A percentile compares a stretch with the other conserved stretches of the same genome.
Evolutionary conservation across 2,797 vertebrate species (phyloP).

Genomic region (Lates japonicus): DNA sequence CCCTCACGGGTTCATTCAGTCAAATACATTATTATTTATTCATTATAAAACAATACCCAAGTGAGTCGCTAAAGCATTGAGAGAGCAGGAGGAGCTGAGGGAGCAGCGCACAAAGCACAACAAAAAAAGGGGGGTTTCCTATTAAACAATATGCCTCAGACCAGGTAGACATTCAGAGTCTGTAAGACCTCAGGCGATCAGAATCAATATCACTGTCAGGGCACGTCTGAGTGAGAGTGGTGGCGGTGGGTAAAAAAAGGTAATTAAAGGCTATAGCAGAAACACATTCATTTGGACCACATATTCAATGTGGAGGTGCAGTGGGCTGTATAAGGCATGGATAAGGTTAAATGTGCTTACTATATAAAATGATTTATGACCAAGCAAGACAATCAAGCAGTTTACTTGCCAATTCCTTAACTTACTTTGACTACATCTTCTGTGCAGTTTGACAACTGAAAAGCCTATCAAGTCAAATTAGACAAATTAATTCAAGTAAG

Average conservation of each 20-base stretch:
- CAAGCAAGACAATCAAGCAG: conserved; percentile 29
- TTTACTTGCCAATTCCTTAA: conserved; percentile 29
- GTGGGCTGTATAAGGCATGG: conserved; percentile 73
- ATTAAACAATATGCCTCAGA: conserved; percentile 36
- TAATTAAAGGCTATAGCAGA: conserved; percentile 49
- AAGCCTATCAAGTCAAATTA: conserved; percentile 40
- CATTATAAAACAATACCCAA: conserved; percentile 72
- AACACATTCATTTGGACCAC: conserved; percentile 75
- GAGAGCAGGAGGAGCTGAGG: conserved; percentile 71
- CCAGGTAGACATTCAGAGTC: conserved; percentile 55
- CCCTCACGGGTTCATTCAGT: conserved; percentile 82
- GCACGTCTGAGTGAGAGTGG: conserved; percentile 1
- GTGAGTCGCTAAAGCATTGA: conserved; percentile 77
- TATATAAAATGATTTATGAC: conserved; percentile 26
- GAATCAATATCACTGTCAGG: conserved; percentile 7
- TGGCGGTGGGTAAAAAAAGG: conserved; percentile 1
- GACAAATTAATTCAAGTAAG: conserved; percentile 58
- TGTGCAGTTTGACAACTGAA: conserved; percentile 42
- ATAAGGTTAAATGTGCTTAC: conserved; percentile 37
- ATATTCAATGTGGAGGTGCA: conserved; percentile 60
- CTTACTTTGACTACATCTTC: conserved; percentile 42
- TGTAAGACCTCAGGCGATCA: conserved; percentile 23
- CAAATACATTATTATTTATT: conserved; percentile 80
- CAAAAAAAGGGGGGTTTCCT: conserved; percentile 3
- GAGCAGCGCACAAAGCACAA: conserved; percentile 61